Evolutionary conservation across 1,140 invertebrate species (phyloP).

Genomic region (Diplogasteroides magnus): DNA sequence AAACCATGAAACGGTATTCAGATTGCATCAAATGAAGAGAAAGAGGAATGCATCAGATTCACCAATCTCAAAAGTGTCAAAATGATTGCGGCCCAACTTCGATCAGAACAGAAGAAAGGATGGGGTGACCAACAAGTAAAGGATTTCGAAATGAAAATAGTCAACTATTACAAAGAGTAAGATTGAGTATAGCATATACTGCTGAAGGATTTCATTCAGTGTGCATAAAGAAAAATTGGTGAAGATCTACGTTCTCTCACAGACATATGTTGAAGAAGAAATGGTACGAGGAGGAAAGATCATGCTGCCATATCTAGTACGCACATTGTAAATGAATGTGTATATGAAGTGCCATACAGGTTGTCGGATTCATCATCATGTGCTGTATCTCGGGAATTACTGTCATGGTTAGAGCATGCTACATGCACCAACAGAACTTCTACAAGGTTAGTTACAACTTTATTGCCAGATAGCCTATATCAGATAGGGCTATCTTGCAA

Average conservation of each 20-base stretch:
- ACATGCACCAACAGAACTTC: conserved; percentile 48
- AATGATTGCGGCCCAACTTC: conserved; percentile 50
- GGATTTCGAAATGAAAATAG: conserved; percentile 46
- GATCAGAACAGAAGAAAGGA: conserved; percentile 44
- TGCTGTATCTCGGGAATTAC: conserved; percentile 40
- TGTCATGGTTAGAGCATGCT: conserved; percentile 44
- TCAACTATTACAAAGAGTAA: conserved; percentile 44
- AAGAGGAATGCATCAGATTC: conserved; percentile 4
- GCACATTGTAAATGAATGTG: not conserved
- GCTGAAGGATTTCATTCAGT: conserved; percentile 35
- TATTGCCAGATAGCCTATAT: too few relatives aligned
- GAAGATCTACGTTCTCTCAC: conserved; percentile 43
- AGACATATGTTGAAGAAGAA: conserved; percentile 51
- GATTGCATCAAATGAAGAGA: conserved; percentile 6
- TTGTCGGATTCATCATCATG: conserved; percentile 50
- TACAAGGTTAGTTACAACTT: conserved; percentile 48
- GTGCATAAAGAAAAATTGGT: too few relatives aligned
- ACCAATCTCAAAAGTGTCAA: conserved; percentile 51
- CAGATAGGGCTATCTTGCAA: not conserved
- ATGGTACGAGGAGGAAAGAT: conserved; percentile 52
- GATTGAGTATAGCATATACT: too few relatives aligned
- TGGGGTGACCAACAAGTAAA: conserved; percentile 46
- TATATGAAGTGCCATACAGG: not conserved
- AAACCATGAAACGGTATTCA: not conserved
- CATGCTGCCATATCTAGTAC: conserved; percentile 43